Conservation (phyloP, 2,888 invertebrate species). For the Coremacera marginata region DNA sequence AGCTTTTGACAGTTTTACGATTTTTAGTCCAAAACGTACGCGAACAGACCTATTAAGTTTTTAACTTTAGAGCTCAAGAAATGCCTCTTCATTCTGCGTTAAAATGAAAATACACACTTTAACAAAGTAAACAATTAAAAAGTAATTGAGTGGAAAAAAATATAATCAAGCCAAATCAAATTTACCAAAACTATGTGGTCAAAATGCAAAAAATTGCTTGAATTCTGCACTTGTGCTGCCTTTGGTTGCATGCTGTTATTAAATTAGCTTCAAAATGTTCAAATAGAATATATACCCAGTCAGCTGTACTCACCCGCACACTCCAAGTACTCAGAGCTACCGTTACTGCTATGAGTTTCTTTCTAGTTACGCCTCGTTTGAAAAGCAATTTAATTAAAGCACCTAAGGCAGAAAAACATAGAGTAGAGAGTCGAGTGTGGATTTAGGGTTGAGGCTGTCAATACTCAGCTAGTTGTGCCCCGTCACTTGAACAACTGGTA, state of each 20-base stretch:
- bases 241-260: background rate
- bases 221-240: background rate
- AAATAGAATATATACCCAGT: no score
- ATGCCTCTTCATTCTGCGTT: no score
- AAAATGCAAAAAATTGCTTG: constrained; percentile 2
- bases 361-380: constrained; percentile 24
- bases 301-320: background rate
- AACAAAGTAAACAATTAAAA: constrained; percentile 4
- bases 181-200: background rate
- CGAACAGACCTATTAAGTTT: no score
- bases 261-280: no score
- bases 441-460: background rate
- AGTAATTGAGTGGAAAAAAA: background rate
- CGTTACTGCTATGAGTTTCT: background rate
- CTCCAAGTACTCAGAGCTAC: background rate
- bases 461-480: background rate
- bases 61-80: no score
- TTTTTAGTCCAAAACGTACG: no score
- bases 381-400: constrained; percentile 28
- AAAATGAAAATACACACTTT: no score
- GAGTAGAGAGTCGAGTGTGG: background rate
- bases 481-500: constrained; percentile 24
- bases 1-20: no score
- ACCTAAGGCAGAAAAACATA: background rate
- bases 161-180: constrained; percentile 17